A percentile compares a stretch with the other conserved stretches of the same genome.
phyloP scores from a whole-genome alignment of 2,888 invertebrate species.

The Eupsilia transversa region DNA sequence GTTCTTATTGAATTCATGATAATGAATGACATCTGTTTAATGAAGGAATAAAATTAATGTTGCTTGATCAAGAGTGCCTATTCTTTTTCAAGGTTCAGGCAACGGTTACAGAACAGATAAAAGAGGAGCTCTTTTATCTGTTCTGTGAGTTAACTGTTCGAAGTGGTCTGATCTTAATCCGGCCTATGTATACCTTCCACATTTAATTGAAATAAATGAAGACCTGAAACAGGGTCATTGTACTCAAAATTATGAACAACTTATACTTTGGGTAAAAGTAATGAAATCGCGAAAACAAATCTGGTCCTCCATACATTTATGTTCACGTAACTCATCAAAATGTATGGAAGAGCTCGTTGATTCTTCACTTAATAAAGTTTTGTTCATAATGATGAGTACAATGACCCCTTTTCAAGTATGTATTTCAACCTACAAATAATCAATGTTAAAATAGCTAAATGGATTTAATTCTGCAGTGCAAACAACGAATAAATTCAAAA shows the following conservation, averaged over 20 bases:
- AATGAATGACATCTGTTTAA: neutral
- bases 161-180: neutral
- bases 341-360: neutral
- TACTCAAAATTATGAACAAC: too few relatives aligned
- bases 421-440: neutral
- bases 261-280: neutral
- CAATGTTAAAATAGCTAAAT: neutral
- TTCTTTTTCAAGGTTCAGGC: neutral
- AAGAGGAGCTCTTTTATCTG: too few relatives aligned
- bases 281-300: neutral
- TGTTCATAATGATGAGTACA: neutral
- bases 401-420: neutral
- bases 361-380: neutral
- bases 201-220: neutral
- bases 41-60: neutral
- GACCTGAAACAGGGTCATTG: neutral
- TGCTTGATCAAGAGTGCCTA: constrained; percentile 30
- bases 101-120: too few relatives aligned
- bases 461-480: neutral
- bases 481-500: neutral
- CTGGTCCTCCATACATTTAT: neutral
- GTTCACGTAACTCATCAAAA: neutral
- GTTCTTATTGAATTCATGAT: neutral
- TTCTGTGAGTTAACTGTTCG: neutral
- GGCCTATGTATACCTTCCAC: neutral